Conservation (phyloP, 2,113 vertebrate species). For the Orthonyx spaldingii region DNA sequence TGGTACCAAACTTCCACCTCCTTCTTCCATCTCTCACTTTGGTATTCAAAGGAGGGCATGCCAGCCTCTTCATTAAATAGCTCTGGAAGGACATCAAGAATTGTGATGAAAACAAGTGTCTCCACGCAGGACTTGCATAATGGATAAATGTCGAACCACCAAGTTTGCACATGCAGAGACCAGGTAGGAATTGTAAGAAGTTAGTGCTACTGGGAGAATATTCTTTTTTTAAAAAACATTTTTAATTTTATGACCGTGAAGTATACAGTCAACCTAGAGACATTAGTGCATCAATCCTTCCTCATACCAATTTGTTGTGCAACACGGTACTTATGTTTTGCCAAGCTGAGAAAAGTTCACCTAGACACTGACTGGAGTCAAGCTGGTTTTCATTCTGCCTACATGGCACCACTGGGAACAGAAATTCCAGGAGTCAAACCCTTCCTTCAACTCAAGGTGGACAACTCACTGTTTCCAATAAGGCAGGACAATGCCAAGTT, state of each 20-base stretch:
- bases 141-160: neutral
- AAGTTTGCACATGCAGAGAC: neutral
- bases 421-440: neutral
- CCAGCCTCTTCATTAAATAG: neutral
- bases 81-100: neutral
- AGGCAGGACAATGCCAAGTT: neutral
- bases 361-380: neutral
- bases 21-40: neutral
- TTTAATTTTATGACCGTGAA: neutral
- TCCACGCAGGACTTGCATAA: neutral
- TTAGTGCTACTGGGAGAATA: neutral
- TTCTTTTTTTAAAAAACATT: neutral
- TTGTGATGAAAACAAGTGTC: neutral
- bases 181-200: neutral
- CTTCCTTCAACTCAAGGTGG: neutral
- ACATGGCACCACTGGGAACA: neutral
- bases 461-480: neutral
- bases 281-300: neutral
- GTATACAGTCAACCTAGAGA: neutral
- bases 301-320: neutral
- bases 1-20: neutral
- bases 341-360: neutral
- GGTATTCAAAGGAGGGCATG: neutral
- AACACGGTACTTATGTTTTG: rapidly evolving
- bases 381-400: neutral